Evolutionary conservation across 1,140 invertebrate species (phyloP), one percentile per base, ranked within the genome.

Genomic region (Trichonephila inaurata): DNA sequence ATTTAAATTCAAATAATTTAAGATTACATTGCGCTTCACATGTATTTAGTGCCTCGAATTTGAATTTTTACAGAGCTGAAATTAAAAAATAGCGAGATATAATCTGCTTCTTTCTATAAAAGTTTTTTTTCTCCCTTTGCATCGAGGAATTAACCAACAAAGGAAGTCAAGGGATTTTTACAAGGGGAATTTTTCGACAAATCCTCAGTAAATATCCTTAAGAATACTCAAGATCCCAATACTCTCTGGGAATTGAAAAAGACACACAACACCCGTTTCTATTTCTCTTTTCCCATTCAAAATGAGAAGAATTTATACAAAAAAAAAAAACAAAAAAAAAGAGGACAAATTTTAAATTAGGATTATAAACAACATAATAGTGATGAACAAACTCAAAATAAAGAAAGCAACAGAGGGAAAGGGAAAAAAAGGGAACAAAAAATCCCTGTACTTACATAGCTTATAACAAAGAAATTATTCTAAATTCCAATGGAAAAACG

Each of bases 331-430:
- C 33, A 2, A 40, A 40, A 40, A 7, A 51, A 51, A 7, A 51
- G 2, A 62, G 58, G 61, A 66, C 81, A 62, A 85, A 85, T 60
- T 33, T 61, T 85, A 91, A 91, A 91, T 91, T 82, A 91, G 89
- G 89, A 91, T 91, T 91, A 91, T 91, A 91, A 91, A 91, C 72
- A 61, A 58, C 89, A 62, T 91, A 91, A 91, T 91, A 82, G 72
- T 58, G 69, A 91, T 60, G 69, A 61, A 91, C 60, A 91, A 82
- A 16, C 18, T 7, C 3, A 40, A 18, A 77, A 77, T 19, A 77
- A 58, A 69, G 40, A 40, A 69, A 89, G 7, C 69, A 69, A 69
- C 85, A 89, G n/a, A 87, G 3, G 18, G n/a, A 16, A 69, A 3
- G 10, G 4, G 21, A 8, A 64, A 18, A n/a, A 21, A n/a, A 21